phyloP scores from a whole-genome alignment of 1,140 invertebrate species.

The Bombus impatiens region DNA sequence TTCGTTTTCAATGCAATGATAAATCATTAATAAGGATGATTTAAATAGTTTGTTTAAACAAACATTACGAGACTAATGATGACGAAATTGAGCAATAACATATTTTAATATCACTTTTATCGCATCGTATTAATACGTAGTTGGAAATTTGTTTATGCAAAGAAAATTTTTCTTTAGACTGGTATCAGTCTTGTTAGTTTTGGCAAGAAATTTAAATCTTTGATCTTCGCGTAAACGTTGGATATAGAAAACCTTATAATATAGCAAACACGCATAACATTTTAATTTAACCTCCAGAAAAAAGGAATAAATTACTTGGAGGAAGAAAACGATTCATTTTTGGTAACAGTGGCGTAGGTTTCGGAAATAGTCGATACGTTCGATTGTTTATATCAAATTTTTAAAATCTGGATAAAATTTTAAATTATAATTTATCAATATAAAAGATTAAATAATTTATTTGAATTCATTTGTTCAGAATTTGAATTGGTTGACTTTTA shows the following conservation, averaged over 20 bases:
- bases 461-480: too few species aligned
- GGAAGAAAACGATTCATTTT: slow-evolving; percentile 11
- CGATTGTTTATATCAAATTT: neutral
- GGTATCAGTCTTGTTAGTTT: slow-evolving; percentile 58
- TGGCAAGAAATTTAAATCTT: slow-evolving; percentile 56
- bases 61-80: slow-evolving; percentile 10
- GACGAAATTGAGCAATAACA: slow-evolving; percentile 32
- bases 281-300: slow-evolving; percentile 5
- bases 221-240: slow-evolving; percentile 27
- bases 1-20: neutral
- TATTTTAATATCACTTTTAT: slow-evolving; percentile 25
- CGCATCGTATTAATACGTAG: neutral
- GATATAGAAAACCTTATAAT: slow-evolving; percentile 22
- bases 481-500: too few species aligned
- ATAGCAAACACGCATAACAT: slow-evolving; percentile 36
- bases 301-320: slow-evolving; percentile 41
- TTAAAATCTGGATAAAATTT: neutral
- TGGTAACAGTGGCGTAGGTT: neutral
- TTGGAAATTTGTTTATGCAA: slow-evolving; percentile 7
- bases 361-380: neutral
- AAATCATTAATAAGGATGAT: neutral
- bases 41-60: neutral
- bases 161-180: slow-evolving; percentile 44
- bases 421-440: neutral
- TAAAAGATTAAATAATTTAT: neutral